A percentile compares a stretch with the other conserved stretches of the same genome.
These are phyloP conservation scores for Verasper variegatus DNA, from an alignment of 2,113 vertebrate species.

Conservation along the genomic window DNA sequence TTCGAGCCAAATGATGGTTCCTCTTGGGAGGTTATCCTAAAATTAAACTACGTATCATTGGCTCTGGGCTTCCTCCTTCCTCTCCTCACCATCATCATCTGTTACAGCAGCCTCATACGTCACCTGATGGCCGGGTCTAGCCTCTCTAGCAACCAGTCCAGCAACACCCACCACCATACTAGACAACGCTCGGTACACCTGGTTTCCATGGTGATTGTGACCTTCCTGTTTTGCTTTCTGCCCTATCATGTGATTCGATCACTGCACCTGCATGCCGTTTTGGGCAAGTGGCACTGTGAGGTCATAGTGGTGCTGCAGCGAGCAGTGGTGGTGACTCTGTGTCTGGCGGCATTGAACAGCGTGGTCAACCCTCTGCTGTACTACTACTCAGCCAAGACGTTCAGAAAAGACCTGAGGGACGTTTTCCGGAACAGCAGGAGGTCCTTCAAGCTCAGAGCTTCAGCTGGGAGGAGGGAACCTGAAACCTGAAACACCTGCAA, in stretches of 20 bases:
- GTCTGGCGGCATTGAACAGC: conserved; percentile 77
- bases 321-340: conserved; percentile 71
- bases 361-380: conserved; percentile 82
- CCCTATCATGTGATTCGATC: conserved; percentile 79
- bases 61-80: conserved; percentile 77
- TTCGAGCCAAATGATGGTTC: conserved; percentile 65
- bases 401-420: conserved; percentile 48
- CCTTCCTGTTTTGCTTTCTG: conserved; percentile 81
- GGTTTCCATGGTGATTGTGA: conserved; percentile 68
- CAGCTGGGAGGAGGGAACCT: too few relatives aligned
- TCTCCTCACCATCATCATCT: conserved; percentile 75
- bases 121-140: conserved; percentile 18
- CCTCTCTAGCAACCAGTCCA: too few relatives aligned
- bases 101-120: conserved; percentile 68
- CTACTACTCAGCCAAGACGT: conserved; percentile 75
- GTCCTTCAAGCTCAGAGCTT: neutral
- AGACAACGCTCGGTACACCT: conserved; percentile 53
- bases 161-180: fast-evolving
- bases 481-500: too few relatives aligned
- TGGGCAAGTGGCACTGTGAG: conserved; percentile 11
- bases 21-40: conserved; percentile 60
- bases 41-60: conserved; percentile 76
- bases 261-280: conserved; percentile 69
- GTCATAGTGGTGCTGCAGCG: conserved; percentile 43
- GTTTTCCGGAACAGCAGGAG: conserved; percentile 2